Evolutionary conservation across 2,797 vertebrate species (phyloP).

Genomic region (Centropyge bicolor): DNA sequence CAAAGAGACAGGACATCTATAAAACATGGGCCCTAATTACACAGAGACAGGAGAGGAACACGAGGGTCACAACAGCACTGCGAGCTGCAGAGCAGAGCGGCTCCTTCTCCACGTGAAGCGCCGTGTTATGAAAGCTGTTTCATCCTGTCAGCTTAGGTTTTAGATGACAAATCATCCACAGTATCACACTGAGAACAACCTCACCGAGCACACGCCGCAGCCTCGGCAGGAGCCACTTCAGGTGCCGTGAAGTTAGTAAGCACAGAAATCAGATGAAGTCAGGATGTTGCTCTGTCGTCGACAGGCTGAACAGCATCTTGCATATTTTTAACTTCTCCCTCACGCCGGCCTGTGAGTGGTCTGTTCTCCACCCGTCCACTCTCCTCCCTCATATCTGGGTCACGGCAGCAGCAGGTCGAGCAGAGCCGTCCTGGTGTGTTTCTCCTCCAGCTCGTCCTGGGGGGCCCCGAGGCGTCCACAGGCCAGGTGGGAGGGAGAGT

Average conservation of each 20-base stretch:
- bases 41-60: constrained; percentile 25
- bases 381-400: not conserved
- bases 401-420: constrained; percentile 11
- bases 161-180: constrained; percentile 31
- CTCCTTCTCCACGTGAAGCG: not conserved
- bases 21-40: constrained; percentile 66
- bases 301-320: not conserved
- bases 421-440: constrained; percentile 7
- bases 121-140: constrained; percentile 16
- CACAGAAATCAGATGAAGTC: not conserved
- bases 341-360: not conserved
- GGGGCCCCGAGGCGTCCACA: not conserved
- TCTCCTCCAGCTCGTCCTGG: constrained; percentile 4
- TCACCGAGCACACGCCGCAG: constrained; percentile 1
- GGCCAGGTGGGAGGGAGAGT: constrained; percentile 9
- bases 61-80: constrained; percentile 20
- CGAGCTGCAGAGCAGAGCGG: constrained; percentile 8
- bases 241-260: not conserved
- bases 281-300: not conserved
- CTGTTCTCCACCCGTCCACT: not conserved
- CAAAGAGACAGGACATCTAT: constrained; percentile 54
- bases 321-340: constrained; percentile 8
- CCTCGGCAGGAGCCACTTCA: constrained; percentile 20
- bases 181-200: constrained; percentile 7
- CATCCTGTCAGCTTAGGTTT: constrained; percentile 28